A percentile compares a stretch with the other conserved stretches of the same genome.
Conservation (phyloP, 2,888 invertebrate species). For the Aleiodes testaceus region DNA sequence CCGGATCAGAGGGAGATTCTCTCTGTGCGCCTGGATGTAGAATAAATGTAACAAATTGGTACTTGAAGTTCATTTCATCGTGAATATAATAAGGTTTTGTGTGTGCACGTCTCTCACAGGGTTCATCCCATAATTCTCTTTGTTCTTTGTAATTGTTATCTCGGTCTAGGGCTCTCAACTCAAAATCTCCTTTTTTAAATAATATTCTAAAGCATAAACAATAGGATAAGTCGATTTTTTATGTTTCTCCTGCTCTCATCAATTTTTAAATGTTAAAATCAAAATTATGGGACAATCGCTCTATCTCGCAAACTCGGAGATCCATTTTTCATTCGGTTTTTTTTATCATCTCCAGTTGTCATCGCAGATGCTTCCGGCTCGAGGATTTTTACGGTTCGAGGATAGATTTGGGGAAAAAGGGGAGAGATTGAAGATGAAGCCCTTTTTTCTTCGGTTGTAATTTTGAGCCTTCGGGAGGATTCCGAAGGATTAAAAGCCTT, state of each 20-base stretch:
- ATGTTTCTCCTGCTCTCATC: background rate
- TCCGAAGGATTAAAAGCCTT: slow-evolving; percentile 24
- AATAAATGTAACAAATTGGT: slow-evolving; percentile 34
- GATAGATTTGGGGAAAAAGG: background rate
- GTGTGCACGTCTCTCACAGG: background rate
- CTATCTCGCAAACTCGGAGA: too few species aligned
- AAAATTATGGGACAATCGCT: too few species aligned
- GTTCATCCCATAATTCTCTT: background rate
- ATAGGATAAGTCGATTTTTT: background rate
- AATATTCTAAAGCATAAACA: background rate
- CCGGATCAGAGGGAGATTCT: slow-evolving; percentile 32
- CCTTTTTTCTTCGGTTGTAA: background rate
- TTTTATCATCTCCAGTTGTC: slow-evolving; percentile 29
- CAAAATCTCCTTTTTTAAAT: background rate
- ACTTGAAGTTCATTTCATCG: slow-evolving; percentile 27
- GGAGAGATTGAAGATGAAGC: slow-evolving; percentile 39
- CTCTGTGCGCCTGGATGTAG: slow-evolving; percentile 13
- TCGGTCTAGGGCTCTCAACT: background rate
- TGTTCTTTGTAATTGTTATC: background rate
- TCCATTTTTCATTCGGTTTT: background rate
- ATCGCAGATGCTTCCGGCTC: slow-evolving; percentile 21
- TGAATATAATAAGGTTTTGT: slow-evolving; percentile 30
- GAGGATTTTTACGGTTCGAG: slow-evolving; percentile 32
- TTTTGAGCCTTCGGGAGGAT: slow-evolving; percentile 2
- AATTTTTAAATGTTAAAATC: too few species aligned